A percentile compares a stretch with the other conserved stretches of the same genome.
Conservation (phyloP, 2,797 vertebrate genomes). For the Onychomys torridus region DNA sequence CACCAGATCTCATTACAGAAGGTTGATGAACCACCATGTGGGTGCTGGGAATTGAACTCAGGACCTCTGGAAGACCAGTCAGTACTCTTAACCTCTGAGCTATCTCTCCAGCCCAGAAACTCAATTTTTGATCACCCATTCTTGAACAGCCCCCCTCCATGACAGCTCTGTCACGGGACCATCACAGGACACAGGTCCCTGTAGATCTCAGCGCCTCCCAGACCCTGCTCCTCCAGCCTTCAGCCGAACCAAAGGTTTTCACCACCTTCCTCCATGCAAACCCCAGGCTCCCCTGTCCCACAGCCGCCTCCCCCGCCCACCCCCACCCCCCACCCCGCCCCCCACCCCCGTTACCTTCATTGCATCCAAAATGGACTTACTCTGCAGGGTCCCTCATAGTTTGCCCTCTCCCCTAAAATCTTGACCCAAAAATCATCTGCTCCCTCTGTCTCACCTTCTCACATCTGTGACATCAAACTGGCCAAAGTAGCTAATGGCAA, state of each 20-base stretch:
- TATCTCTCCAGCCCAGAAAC: no score
- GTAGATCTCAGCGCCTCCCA: neutral
- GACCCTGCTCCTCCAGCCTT: neutral
- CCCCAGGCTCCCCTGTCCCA: accelerated
- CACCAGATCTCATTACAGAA: no score
- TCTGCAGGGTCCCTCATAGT: neutral
- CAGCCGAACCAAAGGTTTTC: neutral
- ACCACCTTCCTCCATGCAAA: neutral
- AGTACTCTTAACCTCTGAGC: no score
- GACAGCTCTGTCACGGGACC: no score
- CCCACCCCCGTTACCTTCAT: no score
- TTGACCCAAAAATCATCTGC: neutral
- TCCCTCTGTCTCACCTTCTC: neutral
- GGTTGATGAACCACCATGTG: no score
- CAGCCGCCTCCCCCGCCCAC: neutral
- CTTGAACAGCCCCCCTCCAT: neutral
- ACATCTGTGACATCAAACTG: neutral
- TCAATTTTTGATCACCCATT: neutral
- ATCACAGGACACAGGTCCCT: neutral
- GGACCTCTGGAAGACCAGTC: no score
- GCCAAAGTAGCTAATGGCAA: neutral
- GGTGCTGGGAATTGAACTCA: no score
- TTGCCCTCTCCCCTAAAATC: neutral
- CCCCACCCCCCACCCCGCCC: neutral
- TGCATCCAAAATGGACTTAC: neutral